Base-by-base conservation (phyloP, 2,888 invertebrate genomes). In the Lypha dubia region DNA sequence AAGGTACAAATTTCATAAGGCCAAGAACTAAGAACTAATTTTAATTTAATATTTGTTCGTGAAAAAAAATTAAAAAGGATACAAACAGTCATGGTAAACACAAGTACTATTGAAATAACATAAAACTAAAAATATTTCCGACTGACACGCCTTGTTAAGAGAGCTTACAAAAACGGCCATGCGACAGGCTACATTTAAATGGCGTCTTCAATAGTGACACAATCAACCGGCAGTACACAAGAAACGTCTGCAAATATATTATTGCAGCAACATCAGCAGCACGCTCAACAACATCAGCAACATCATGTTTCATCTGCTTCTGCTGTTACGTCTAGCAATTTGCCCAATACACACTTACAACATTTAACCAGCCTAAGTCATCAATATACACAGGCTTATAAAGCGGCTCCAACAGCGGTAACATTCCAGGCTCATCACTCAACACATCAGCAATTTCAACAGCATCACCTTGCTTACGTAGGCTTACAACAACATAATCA, bases 131-230 rank as follows among this genome's bases (percentile, higher is more conserved):
- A 32, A 38, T n/a, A 62, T 46, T 73, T 65, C 77, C 46, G 58
- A 51, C 63, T 70, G 71, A 75, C 35, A 28, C 35, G 15, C 28
- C 74, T 79, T 70, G 84, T 58, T 24, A 38, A 62, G 51, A 53
- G 80, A 24, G 73, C 67, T 81, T 20, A 79, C 44, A 86, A 63
- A 56, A 76, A 60, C 89, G 90, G 91, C 90, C 91, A 91, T 91
- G 91, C 90, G 86, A 90, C 86, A 86, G 88, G 87, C 77, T 80
- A 89, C 85, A 86, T 88, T 88, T 91, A 91, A 90, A 92, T 92
- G 92, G 91, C 92, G 89, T 92, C 90, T 86, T 88, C 92, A 90
- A 90, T 92, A 90, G 92, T 92, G 90, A 90, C 92, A 88, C 91
- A 91, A 88, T 89, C 90, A 87, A 89, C 91, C 88, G 91, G 89